phyloP scores from a whole-genome alignment of 2,113 vertebrate genomes.

The Clarias batrachus region DNA sequence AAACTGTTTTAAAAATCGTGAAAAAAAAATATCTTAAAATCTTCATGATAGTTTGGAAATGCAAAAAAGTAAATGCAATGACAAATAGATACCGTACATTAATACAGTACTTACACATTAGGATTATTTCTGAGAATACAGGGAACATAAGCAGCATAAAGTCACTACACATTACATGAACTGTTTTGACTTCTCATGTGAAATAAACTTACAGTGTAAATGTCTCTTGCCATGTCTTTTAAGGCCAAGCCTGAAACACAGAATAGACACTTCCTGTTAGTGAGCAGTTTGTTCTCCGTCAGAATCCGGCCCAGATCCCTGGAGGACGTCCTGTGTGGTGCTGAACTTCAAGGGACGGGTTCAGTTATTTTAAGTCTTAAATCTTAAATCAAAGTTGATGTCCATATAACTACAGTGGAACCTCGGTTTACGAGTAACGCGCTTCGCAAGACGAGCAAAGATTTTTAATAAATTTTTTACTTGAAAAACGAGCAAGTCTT shows the following conservation, averaged over 20 bases:
- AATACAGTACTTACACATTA: too few species aligned
- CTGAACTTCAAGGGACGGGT: too few species aligned
- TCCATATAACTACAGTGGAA: too few species aligned
- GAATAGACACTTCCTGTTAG: conserved; percentile 5
- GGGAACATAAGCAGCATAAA: neutral
- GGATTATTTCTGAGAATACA: too few species aligned
- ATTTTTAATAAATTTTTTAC: too few species aligned
- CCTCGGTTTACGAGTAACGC: too few species aligned
- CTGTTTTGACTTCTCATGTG: neutral
- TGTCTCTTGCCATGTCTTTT: conserved; percentile 62
- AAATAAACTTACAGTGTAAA: conserved; percentile 64
- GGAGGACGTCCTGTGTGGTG: neutral
- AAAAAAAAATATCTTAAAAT: neutral
- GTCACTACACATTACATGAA: neutral
- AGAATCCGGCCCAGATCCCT: neutral
- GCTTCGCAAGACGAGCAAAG: too few species aligned
- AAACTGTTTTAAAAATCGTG: neutral
- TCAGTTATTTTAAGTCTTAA: too few species aligned
- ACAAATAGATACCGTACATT: neutral
- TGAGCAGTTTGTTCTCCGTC: neutral
- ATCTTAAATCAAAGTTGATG: too few species aligned
- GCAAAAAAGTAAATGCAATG: neutral
- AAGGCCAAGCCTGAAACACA: conserved; percentile 70
- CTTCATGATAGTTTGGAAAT: neutral
- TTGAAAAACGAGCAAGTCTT: too few species aligned